A percentile compares a stretch with the other conserved stretches of the same genome.
phyloP scores from a whole-genome alignment of 2,113 vertebrate genomes.

The Periophthalmus modestus region DNA sequence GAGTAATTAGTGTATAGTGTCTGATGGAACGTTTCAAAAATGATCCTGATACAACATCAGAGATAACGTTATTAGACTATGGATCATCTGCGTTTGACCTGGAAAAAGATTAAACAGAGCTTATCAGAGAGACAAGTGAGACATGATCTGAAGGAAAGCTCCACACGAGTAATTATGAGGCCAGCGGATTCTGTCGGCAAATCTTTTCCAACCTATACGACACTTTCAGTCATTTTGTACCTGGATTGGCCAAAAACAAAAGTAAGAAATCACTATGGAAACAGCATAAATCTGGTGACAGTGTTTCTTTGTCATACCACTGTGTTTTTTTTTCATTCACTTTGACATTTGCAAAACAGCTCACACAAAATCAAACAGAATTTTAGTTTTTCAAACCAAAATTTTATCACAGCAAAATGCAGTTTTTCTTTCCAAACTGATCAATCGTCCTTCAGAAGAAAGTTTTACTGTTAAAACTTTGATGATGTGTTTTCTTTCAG shows the following conservation, averaged over 20 bases:
- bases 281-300: not conserved
- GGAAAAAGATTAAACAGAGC: not conserved
- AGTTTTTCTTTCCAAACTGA: no score
- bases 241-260: not conserved
- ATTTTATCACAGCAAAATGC: no score
- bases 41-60: not conserved
- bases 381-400: no score
- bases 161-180: not conserved
- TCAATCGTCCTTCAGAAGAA: no score
- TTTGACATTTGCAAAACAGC: no score
- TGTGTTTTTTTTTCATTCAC: no score
- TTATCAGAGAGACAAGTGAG: not conserved
- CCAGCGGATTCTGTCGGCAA: not conserved
- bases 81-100: slow-evolving; percentile 6
- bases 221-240: not conserved
- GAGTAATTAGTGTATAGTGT: slow-evolving; percentile 11
- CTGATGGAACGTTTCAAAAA: slow-evolving; percentile 10
- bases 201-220: not conserved
- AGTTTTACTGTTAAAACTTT: no score
- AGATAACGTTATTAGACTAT: slow-evolving; percentile 5
- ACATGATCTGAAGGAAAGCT: slow-evolving; percentile 5
- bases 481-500: no score
- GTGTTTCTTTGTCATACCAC: not conserved
- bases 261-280: not conserved
- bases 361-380: no score